Evolutionary conservation across 2,113 vertebrate species (phyloP), one percentile per base, ranked within the genome.

Genomic region (Plecturocebus donacophilus): DNA sequence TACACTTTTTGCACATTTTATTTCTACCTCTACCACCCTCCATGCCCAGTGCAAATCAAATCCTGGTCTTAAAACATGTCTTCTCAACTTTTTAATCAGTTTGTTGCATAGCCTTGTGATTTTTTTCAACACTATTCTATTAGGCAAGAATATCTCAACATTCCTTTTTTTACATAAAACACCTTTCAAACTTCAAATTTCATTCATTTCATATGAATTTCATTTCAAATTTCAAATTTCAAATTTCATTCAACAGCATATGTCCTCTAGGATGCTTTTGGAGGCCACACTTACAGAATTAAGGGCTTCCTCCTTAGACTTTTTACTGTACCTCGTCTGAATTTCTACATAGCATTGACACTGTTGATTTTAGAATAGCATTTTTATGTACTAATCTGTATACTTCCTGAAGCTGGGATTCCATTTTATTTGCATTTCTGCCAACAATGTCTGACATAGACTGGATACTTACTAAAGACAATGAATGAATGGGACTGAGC

Each of bases 381-480:
- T 89, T 76, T 94, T 47, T 2, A 87, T 52, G 5, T 79, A 61
- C 45, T 64, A 38, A 25, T 87, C 42, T 64, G 4, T 14, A 76
- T 88, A 4, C 10, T 80, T 76, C 38, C 64, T 40, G 27, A 91
- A 84, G 12, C 23, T 88, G 8, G 0, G 17, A 68, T 76, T 88
- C 21, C 8, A 87, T 91, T 58, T 93, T 75, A 79, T 81, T 95
- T 94, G 1, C 6, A 90, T 83, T 82, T 92, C 81, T 83, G 79
- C 1, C 10, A 12, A 40, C 13, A 42, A 27, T 52, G 6, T 45
- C 32, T 90, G 52, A 76, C 23, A 70, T 17, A 83, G 19, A 27
- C 21, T 86, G 42, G 32, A 42, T 87, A 20, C 4, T 79, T 64
- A 54, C 35, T 92, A 66, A 83, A 82, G 49, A 77, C 32, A 73